These are phyloP conservation scores for Colaptes auratus DNA, from an alignment of 2,113 vertebrate species.

Conservation along the genomic window DNA sequence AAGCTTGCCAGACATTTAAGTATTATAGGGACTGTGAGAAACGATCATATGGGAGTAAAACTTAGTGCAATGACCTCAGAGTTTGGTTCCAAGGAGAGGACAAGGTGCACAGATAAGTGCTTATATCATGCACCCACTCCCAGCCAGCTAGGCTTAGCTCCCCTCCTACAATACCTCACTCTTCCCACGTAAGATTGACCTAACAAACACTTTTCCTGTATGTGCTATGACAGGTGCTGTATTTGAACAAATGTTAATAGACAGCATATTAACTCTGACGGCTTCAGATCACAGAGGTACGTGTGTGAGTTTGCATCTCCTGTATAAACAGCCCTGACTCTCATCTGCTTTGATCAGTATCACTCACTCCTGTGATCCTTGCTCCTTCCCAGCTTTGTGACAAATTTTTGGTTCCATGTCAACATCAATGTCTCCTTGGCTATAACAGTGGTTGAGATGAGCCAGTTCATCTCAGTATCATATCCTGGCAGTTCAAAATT, in stretches of 20 bases:
- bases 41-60: not conserved
- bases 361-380: conserved; percentile 35
- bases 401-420: conserved; percentile 38
- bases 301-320: conserved; percentile 3
- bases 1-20: rapidly evolving
- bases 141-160: not conserved
- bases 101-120: not conserved
- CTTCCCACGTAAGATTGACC: not conserved
- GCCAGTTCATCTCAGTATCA: not conserved
- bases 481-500: not conserved
- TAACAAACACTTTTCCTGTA: not conserved
- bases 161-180: not conserved
- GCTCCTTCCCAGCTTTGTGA: not conserved
- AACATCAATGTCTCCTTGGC: not conserved
- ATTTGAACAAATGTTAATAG: conserved; percentile 64
- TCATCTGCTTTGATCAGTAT: conserved; percentile 68
- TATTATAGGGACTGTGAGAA: not conserved
- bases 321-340: conserved; percentile 48
- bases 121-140: not conserved
- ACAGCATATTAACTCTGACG: conserved; percentile 54
- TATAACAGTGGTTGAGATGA: not conserved
- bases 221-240: conserved; percentile 37
- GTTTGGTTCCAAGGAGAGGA: not conserved
- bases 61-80: not conserved
- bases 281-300: not conserved